Base-by-base conservation (phyloP, 2,113 vertebrate genomes). In the Cepphus grylle region DNA sequence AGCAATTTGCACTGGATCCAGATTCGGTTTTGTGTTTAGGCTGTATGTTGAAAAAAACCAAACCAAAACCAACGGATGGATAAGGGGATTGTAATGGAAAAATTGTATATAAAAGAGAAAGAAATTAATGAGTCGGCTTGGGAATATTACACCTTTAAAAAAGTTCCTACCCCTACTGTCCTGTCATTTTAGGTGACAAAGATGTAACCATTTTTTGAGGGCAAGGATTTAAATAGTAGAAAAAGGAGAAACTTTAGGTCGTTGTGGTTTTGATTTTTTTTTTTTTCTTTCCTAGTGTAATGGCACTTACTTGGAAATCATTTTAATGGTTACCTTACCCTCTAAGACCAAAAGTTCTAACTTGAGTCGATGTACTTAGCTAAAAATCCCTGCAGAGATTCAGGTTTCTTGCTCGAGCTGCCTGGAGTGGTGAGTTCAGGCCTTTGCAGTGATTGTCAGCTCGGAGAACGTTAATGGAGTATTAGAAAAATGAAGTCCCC, bases 381-480 rank as follows among this genome's bases (percentile, higher is more conserved):
- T 87, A 88, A 94, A 96, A 96, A 87, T 97, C 97, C 93, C 96
- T 94, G 92, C 40, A 96, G 96, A 96, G 93, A 93, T 77, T 97
- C 96, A 90, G 45, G 82, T 98, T 97, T 97, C 96, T 97, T 81
- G 77, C 72, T 95, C 0, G 14, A 83, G 88, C 96, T 96, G 97
- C 96, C 96, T 86, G 94, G 95, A 96, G 97, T 94, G 90, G 93
- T 32, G 78, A 94, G 93, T 96, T 95, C 93, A 96, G 95, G 93
- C 92, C 92, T 97, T 97, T 94, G 93, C 95, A 85, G 94, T 94
- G 95, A 97, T 88, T 97, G 95, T 97, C 97, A 97, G 85, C 86
- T 90, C 73, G 86, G 86, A 97, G 92, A 97, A 96, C 96, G 97
- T 98, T 97, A 97, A 97, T 95, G 97, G 94, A 96, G 94, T 96